phyloP scores from a whole-genome alignment of 2,113 vertebrate species.

The Cryptomyrus ogoouensis region DNA sequence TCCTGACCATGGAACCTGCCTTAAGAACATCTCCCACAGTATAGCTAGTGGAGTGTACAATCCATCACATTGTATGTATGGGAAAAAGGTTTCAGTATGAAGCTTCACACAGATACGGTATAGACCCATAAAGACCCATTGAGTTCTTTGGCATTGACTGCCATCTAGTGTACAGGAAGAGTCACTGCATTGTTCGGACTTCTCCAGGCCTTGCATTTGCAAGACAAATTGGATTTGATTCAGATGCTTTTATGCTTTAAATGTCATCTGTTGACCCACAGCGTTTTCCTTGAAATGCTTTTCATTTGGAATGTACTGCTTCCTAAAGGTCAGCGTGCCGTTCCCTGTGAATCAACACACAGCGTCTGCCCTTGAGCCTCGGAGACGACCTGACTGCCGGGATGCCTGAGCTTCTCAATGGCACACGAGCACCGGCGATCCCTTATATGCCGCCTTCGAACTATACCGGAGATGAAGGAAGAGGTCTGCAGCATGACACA shows the following conservation, averaged over 20 bases:
- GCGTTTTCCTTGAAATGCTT: background rate
- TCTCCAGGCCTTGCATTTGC: background rate
- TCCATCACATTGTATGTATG: background rate
- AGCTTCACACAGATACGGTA: background rate
- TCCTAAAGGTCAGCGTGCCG: background rate
- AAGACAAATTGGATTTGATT: background rate
- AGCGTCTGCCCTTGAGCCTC: background rate
- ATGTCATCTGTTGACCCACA: slow-evolving; percentile 7
- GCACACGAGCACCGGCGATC: background rate
- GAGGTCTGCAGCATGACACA: background rate
- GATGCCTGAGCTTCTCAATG: background rate
- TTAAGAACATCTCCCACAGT: background rate
- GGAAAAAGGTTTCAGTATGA: background rate
- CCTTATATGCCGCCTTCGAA: background rate
- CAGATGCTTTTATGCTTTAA: background rate
- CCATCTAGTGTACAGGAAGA: slow-evolving; percentile 51
- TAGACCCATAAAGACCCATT: slow-evolving; percentile 13
- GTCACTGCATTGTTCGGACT: slow-evolving; percentile 24
- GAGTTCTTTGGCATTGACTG: slow-evolving; percentile 21
- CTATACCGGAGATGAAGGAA: background rate
- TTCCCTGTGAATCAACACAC: background rate
- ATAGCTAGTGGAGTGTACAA: background rate
- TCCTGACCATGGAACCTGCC: background rate
- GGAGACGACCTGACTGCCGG: background rate
- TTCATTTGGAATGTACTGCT: background rate